phyloP scores from a whole-genome alignment of 2,113 vertebrate species.

The Lophius piscatorius region DNA sequence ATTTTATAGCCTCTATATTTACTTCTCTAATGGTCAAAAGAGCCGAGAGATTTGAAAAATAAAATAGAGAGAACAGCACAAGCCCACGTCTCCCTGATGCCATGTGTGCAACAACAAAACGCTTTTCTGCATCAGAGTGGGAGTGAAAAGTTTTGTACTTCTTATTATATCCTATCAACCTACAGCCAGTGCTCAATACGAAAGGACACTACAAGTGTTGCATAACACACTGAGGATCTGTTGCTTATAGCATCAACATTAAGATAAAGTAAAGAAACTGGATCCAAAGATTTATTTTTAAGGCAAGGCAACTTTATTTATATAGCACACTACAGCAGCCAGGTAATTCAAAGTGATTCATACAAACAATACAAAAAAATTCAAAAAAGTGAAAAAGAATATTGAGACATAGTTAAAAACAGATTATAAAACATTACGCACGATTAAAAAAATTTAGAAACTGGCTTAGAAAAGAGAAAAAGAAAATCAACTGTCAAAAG shows the following conservation, averaged over 20 bases:
- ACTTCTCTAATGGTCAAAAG: background rate
- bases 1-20: too few relatives aligned
- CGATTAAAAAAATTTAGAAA: too few relatives aligned
- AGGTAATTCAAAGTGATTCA: too few relatives aligned
- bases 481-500: too few relatives aligned
- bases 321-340: too few relatives aligned
- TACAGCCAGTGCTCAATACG: constrained; percentile 11
- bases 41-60: background rate
- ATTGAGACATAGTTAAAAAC: too few relatives aligned
- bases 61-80: constrained; percentile 2
- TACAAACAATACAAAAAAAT: too few relatives aligned
- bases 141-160: constrained; percentile 43
- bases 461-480: too few relatives aligned
- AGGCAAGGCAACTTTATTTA: too few relatives aligned
- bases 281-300: too few relatives aligned
- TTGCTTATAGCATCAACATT: background rate
- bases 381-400: too few relatives aligned
- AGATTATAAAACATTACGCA: too few relatives aligned
- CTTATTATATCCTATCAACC: constrained; percentile 39
- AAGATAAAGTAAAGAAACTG: background rate
- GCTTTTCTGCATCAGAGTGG: constrained; percentile 41
- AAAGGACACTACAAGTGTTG: constrained; percentile 14
- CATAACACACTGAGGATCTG: background rate
- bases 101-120: constrained; percentile 7
- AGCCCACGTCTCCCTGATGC: constrained; percentile 18